Evolutionary conservation across 1,140 invertebrate species (phyloP).

Genomic region (Drosophila pectinifera): DNA sequence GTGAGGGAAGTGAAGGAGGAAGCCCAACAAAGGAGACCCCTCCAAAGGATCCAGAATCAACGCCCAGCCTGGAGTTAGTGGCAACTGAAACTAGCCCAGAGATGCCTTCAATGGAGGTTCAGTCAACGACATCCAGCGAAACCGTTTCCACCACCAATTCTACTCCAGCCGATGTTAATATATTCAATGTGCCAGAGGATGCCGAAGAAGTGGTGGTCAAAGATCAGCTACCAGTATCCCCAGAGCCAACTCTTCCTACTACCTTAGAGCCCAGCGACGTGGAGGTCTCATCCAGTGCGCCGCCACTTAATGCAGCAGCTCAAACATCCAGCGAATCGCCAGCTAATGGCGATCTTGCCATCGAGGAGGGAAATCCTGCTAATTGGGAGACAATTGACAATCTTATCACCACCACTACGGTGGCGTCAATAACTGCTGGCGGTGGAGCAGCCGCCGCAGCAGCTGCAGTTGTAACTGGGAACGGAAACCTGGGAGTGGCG

Average conservation of each 20-base stretch:
- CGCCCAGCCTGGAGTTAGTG: constrained; percentile 27
- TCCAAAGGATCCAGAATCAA: not conserved
- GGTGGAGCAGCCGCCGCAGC: constrained; percentile 73
- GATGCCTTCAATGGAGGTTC: constrained; percentile 25
- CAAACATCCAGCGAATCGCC: constrained; percentile 21
- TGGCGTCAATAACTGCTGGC: constrained; percentile 62
- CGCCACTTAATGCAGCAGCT: constrained; percentile 1
- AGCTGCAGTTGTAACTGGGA: constrained; percentile 68
- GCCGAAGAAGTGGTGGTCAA: constrained; percentile 37
- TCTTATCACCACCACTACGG: constrained; percentile 81
- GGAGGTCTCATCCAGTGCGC: constrained; percentile 17
- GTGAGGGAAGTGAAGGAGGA: constrained; percentile 1
- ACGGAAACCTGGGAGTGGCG: constrained; percentile 40
- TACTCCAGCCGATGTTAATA: constrained; percentile 71
- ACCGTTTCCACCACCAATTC: constrained; percentile 11
- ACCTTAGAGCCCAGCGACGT: constrained; percentile 31
- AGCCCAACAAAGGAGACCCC: not conserved
- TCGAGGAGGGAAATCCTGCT: constrained; percentile 58
- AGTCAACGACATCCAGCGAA: constrained; percentile 2
- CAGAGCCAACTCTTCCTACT: constrained; percentile 6
- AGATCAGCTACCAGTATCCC: not conserved
- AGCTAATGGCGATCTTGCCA: constrained; percentile 38
- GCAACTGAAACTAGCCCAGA: constrained; percentile 35
- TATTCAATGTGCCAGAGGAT: constrained; percentile 73
- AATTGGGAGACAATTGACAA: constrained; percentile 84